Evolutionary conservation across 2,113 vertebrate species (phyloP), one percentile per base, ranked within the genome.

Genomic region (Picathartes gymnocephalus): DNA sequence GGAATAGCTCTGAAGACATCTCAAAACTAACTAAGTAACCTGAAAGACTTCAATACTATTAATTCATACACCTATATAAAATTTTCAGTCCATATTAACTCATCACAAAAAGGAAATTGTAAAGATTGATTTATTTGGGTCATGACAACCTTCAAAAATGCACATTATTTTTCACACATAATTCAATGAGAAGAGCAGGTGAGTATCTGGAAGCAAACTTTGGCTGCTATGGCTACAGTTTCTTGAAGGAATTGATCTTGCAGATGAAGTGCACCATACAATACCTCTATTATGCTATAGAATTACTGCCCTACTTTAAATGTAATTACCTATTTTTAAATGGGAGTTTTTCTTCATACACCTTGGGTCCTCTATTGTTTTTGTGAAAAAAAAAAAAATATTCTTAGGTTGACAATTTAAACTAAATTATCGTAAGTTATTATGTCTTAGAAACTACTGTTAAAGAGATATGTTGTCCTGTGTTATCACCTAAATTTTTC

Each of bases 371-470:
- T 78, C 51, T 40, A 73, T 51, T 78, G 4, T 74, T 92, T 92
- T 81, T 77, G 20, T 61, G 17, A 7, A 37, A 78, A 88, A 79
- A 72, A 10, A 50, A 74, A 6, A 86, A 66, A 27, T 94, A 5
- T 87, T 95, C 53, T 93, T 81, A 86, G 17, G 22, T 21, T 91
- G 61, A 76, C 10, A 88, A 16, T 9, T 9, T 50, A 83, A 88
- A 54, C 15, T 86, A 85, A 92, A 93, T 95, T 93, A 53, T 97
- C 35, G 42, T 72, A 61, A 65, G 9, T 88, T 42, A 74, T 61
- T 91, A 28, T 47, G 13, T 44, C 40, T 58, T 53, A 79, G 60
- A 88, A 96, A 79, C 18, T 40, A 28, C n/a, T 51, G 51, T 28
- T 88, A 87, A 42, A 82, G 62, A 95, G 30, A 80, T 53, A 66